Base-by-base conservation (phyloP, 2,888 invertebrate species). In the Diachrysia chrysitis region DNA sequence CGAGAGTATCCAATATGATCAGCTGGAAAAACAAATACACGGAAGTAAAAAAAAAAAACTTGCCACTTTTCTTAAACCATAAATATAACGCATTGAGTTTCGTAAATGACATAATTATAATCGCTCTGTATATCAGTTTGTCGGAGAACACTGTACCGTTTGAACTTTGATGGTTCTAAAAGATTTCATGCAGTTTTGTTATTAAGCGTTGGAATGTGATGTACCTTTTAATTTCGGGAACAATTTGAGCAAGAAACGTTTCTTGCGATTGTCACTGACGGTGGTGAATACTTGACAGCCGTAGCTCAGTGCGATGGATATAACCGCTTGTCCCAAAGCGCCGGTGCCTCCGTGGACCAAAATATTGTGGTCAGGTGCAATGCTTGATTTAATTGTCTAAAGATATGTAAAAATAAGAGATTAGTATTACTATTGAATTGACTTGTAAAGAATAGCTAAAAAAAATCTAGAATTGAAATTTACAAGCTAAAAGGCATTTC, bases 1-100 rank as follows among this genome's bases (percentile, higher is more conserved):
- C 91, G 83, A 1, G 91, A 92, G 69, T 86, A 86, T 16, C 89
- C 89, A n/a, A 93, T 88, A 25, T 91, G 73, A 2, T 88, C 83
- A 58, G 83, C 92, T 92, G 72, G 55, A 87, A 88, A 16, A 14
- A 21, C 54, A 58, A 58, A 14, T 10, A 12, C 9, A 25, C 25
- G 25, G 2, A 3, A 10, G 7, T 6, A 32, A 10, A 32, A 32
- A 7, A 2, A 32, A 10, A 10, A 1, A 9, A 32, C 10, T 10
- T 10, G 0, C 10, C 32, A 10, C 10, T 32, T 32, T 10, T 7
- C n/a, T n/a, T n/a, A n/a, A n/a, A n/a, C n/a, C n/a, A n/a, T n/a
- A n/a, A n/a, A n/a, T n/a, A n/a, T n/a, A n/a, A n/a, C n/a, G n/a
- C n/a, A n/a, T n/a, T n/a, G n/a, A n/a, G n/a, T n/a, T n/a, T n/a